Evolutionary conservation across 2,113 vertebrate species (phyloP), one percentile per base, ranked within the genome.

Genomic region (Labeo catla): DNA sequence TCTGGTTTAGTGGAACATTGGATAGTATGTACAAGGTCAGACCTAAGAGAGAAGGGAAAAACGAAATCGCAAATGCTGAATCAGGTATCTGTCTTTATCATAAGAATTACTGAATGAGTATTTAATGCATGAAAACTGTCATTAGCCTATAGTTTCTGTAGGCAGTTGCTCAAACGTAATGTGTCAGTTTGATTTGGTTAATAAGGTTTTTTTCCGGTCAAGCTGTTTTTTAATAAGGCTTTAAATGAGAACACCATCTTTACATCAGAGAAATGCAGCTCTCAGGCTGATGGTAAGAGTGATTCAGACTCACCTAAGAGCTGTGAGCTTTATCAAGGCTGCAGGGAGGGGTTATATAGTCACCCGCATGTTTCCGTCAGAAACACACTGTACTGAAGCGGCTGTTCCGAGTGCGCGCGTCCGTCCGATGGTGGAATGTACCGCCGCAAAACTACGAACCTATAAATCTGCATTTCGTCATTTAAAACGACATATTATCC

Each of bases 351-450:
- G n/a, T 50, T 68, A n/a, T 36, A 1, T 16, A 66, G 15, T 34
- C 80, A 49, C 80, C 61, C 61, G 43, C 61, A 36, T 66, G n/a
- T 49, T 45, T 11, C 43, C 50, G 7, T 57, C 76, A 57, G 76
- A 78, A 57, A 54, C 76, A 78, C 76, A 57, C 49, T 57, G 76
- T 34, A 39, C 50, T 78, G 50, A 78, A 78, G 15, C 76, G 49
- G 34, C 15, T 12, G 50, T 19, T 36, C 50, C 23, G 50, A 57
- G 52, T 12, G 15, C 7, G 61, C 6, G 59, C 80, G 39, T 7
- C 28, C 78, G 43, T 9, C 19, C 15, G 57, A 19, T 39, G 34
- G 9, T n/a, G 77, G 77, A 79, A 74, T 21, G 49, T 4, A 36
- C 47, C 23, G 1, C 4, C 2, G 13, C 0, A 3, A 74, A 15